Conservation (phyloP, 2,113 vertebrate genomes). For the Corythornis cristatus region DNA sequence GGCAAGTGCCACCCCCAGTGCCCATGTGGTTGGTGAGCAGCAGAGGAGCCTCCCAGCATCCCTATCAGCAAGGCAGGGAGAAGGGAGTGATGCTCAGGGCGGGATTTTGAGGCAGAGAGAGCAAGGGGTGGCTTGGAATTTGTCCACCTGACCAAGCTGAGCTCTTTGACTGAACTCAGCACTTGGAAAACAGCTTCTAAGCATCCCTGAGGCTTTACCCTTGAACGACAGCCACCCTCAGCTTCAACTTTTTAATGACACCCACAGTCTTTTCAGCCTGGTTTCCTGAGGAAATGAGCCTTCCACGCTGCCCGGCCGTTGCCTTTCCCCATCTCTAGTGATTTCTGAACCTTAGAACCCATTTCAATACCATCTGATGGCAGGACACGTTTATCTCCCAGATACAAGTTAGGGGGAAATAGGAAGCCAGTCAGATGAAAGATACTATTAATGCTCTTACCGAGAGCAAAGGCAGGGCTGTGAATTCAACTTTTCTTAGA, state of each 20-base stretch:
- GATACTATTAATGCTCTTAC: constrained; percentile 16
- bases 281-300: constrained; percentile 55
- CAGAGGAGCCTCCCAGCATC: background rate
- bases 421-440: constrained; percentile 18
- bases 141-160: background rate
- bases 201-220: background rate
- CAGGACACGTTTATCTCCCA: constrained; percentile 31
- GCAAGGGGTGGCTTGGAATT: background rate
- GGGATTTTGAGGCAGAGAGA: background rate
- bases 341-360: constrained; percentile 47
- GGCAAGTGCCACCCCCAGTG: fast-evolving
- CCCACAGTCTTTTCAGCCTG: constrained; percentile 7
- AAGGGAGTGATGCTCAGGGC: background rate
- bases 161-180: background rate
- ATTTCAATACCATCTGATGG: constrained; percentile 33
- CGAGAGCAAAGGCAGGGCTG: background rate
- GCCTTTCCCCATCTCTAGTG: background rate
- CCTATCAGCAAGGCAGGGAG: background rate
- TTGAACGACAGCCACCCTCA: background rate
- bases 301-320: background rate
- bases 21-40: fast-evolving
- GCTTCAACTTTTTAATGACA: constrained; percentile 47
- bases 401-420: constrained; percentile 21
- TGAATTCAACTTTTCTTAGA: constrained; percentile 4
- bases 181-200: background rate